A percentile compares a stretch with the other conserved stretches of the same genome.
Evolutionary conservation across 2,797 vertebrate genomes (phyloP).

Genomic region (Sebastolobus alascanus): DNA sequence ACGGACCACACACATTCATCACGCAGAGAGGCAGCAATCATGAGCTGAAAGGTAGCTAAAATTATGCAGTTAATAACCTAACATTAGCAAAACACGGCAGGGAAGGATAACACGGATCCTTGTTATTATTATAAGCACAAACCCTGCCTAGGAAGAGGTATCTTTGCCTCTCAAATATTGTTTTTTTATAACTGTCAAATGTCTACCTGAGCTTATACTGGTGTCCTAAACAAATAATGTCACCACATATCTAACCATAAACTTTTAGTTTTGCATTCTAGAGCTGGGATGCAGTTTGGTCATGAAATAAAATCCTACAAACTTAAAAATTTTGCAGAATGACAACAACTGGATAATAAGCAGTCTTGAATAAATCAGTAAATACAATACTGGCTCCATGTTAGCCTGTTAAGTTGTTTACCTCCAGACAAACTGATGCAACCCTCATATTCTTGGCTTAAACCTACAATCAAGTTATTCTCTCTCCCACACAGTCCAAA

Average conservation of each 20-base stretch:
- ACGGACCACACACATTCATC: constrained; percentile 70
- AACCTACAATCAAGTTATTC: constrained; percentile 40
- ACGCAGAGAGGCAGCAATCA: constrained; percentile 61
- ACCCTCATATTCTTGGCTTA: constrained; percentile 24
- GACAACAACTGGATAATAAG: constrained; percentile 37
- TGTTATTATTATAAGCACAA: constrained; percentile 34
- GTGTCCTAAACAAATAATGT: not conserved
- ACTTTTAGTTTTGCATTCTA: not conserved
- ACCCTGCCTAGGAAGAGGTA: not conserved
- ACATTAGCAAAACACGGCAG: constrained; percentile 61
- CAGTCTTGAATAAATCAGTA: constrained; percentile 37
- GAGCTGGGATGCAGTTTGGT: not conserved
- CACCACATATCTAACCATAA: not conserved
- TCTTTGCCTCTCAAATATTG: constrained; percentile 1
- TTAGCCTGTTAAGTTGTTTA: constrained; percentile 29
- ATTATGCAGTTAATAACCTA: constrained; percentile 68
- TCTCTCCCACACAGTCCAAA: constrained; percentile 25
- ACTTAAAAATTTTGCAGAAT: not conserved
- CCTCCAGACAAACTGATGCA: constrained; percentile 34
- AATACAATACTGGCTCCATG: constrained; percentile 36
- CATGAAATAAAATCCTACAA: constrained; percentile 16
- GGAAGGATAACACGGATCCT: constrained; percentile 29
- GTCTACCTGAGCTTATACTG: not conserved
- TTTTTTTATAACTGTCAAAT: constrained; percentile 4
- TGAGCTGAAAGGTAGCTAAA: constrained; percentile 60